These are phyloP conservation scores for Amiota communis DNA, from an alignment of 2,888 invertebrate species.

Conservation along the genomic window DNA sequence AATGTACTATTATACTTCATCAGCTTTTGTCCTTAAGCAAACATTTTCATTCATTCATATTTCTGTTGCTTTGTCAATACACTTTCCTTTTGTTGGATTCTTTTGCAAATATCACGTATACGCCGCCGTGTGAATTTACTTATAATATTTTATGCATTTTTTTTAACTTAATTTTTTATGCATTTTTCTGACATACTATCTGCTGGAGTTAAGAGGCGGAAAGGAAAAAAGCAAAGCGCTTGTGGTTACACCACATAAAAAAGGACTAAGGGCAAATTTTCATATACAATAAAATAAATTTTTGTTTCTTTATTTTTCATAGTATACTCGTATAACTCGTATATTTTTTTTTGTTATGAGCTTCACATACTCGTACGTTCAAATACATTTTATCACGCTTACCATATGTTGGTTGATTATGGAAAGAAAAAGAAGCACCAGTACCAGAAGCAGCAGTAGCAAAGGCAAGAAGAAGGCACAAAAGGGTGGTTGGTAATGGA, in stretches of 20 bases:
- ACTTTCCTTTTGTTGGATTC: no score
- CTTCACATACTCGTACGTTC: no score
- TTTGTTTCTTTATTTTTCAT: no score
- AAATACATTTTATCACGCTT: constrained; percentile 1
- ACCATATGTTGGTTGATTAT: neutral
- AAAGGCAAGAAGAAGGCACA: neutral
- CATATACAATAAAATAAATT: no score
- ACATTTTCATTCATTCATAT: no score
- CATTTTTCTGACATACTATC: constrained; percentile 2
- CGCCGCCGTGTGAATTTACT: neutral
- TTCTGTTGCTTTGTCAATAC: no score
- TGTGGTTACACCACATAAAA: no score
- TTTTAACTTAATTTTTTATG: neutral
- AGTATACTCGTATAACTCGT: neutral
- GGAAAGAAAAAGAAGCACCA: neutral
- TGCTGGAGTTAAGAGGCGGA: neutral
- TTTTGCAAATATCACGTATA: constrained; percentile 6
- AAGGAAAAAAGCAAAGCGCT: no score
- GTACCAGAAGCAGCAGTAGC: neutral
- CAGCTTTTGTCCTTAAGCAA: no score
- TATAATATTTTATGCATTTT: constrained; percentile 7
- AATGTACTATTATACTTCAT: no score
- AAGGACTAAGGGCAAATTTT: no score
- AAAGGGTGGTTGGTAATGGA: no score
- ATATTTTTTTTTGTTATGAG: neutral